A percentile compares a stretch with the other conserved stretches of the same genome.
Conservation (phyloP, 2,888 invertebrate genomes). For the Macroteleia sp. region DNA sequence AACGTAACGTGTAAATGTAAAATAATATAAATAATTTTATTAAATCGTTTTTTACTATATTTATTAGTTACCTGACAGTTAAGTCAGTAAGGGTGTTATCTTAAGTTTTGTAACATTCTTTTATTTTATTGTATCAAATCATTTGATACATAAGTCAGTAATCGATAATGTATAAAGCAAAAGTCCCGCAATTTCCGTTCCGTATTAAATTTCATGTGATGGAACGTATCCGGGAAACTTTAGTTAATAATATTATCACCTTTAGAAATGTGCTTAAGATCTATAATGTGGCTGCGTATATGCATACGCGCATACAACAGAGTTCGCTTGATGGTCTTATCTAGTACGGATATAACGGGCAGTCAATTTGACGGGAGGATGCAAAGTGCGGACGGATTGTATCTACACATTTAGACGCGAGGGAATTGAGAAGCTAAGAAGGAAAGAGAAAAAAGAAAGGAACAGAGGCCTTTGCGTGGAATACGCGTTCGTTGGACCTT, state of each 20-base stretch:
- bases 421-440: conserved; percentile 55
- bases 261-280: conserved; percentile 45
- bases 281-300: conserved; percentile 39
- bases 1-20: no score
- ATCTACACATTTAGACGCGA: conserved; percentile 56
- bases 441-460: conserved; percentile 72
- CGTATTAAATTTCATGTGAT: conserved; percentile 49
- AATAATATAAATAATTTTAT: no score
- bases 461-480: conserved; percentile 68
- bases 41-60: no score
- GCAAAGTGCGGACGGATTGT: conserved; percentile 65
- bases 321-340: conserved; percentile 61
- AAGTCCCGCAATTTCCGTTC: no score
- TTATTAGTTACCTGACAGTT: no score
- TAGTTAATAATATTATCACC: conserved; percentile 60
- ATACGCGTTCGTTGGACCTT: conserved; percentile 82
- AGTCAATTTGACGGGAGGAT: conserved; percentile 72
- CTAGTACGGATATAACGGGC: conserved; percentile 73
- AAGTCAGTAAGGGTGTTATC: no score
- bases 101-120: no score
- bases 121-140: no score
- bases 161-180: no score
- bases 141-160: no score
- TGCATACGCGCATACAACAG: conserved; percentile 17
- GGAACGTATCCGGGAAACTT: conserved; percentile 60